These are phyloP conservation scores for Hycleus cichorii DNA, from an alignment of 1,140 invertebrate genomes.

Conservation along the genomic window DNA sequence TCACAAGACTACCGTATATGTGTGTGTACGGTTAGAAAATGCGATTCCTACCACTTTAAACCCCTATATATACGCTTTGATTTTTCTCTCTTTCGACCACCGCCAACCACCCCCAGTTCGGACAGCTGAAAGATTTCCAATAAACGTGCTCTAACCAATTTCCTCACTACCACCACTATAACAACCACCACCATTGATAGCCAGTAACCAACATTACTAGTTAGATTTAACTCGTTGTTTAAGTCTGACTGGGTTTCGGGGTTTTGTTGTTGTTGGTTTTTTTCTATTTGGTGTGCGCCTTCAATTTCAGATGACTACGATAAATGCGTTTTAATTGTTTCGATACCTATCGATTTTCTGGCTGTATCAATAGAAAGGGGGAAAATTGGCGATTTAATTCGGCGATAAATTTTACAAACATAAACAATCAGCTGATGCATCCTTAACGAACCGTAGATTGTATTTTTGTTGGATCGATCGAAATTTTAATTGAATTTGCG, in stretches of 20 bases:
- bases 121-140: conserved; percentile 43
- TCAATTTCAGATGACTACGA: conserved; percentile 35
- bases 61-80: too few species aligned
- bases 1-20: too few species aligned
- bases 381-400: neutral
- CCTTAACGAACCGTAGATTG: too few species aligned
- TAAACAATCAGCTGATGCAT: too few species aligned
- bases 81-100: too few species aligned
- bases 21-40: too few species aligned
- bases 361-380: neutral
- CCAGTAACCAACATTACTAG: conserved; percentile 11
- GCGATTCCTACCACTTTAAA: too few species aligned
- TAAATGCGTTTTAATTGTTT: conserved; percentile 29
- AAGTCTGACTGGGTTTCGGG: neutral
- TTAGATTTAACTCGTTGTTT: conserved; percentile 22
- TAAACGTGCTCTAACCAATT: conserved; percentile 40
- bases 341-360: neutral
- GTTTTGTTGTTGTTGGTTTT: conserved; percentile 5
- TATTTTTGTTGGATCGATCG: too few species aligned
- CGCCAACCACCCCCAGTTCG: conserved; percentile 16
- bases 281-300: conserved; percentile 6
- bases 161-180: conserved; percentile 20
- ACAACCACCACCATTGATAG: conserved; percentile 33
- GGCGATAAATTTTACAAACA: neutral
- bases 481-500: too few species aligned